Base-by-base conservation (phyloP, 1,140 invertebrate genomes). In the Gonioctena quinquepunctata region DNA sequence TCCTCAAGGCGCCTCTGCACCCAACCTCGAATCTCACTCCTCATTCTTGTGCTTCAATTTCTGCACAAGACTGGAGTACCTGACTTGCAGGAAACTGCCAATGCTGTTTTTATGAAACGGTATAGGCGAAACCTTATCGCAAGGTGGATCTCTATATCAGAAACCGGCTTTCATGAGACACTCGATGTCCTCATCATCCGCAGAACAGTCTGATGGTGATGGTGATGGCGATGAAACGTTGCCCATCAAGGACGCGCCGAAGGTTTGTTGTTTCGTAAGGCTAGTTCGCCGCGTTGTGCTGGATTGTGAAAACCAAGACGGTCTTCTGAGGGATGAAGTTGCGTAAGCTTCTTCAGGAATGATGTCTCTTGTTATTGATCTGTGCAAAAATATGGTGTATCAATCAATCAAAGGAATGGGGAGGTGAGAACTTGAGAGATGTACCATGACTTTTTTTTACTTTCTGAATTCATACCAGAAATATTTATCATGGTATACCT, bases 151-250 rank as follows among this genome's bases (percentile, higher is more conserved):
- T 71, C 68, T 71, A 6, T 70, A 75, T 75, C 74, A 80, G 66
- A 80, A 78, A 61, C 76, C 76, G 50, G 76, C 75, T 68, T 81
- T 81, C 80, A 83, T 81, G n/a, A 83, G 72, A 68, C 75, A 73
- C 56, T 82, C 79, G 25, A 75, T 67, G 60, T 81, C 81, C 11
- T 75, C 75, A 18, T 81, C 79, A 1, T 81, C 80, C 2, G 62
- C 73, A 3, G 79, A 79, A 42, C 56, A 62, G 18, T 76, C 76
- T 5, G 73, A 72, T n/a, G 68, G 61, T 23, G 76, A 69, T 59
- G 76, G 64, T 7, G 81, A 81, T n/a, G 81, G 76, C n/a, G 79
- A 81, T 54, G 80, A 77, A 3, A 76, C 76, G 16, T 74, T 77
- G 21, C 73, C 74, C 72, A 83, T 77, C 3, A 82, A 61, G n/a